Percentiles rank a stretch among this genome's conserved stretches.
Evolutionary conservation across 2,113 vertebrate species (phyloP).

Genomic region (Odontophorus gujanensis): DNA sequence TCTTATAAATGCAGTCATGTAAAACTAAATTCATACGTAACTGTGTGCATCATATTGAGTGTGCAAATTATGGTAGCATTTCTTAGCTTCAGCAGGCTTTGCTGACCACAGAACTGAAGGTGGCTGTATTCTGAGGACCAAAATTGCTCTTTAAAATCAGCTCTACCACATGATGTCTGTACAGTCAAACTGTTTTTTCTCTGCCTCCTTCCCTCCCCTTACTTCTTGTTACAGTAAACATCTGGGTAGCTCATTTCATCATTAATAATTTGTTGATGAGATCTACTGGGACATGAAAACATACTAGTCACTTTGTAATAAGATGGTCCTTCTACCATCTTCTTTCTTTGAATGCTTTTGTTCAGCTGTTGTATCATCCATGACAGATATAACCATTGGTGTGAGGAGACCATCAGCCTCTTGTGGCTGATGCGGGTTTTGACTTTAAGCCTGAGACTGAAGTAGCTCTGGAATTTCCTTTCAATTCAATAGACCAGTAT

Average conservation of each 20-base stretch:
- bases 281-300: neutral
- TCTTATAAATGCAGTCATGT: neutral
- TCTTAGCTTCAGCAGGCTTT: neutral
- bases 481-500: neutral
- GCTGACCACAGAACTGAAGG: neutral
- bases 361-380: neutral
- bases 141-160: neutral
- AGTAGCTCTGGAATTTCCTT: neutral
- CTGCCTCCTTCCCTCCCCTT: neutral
- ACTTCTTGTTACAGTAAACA: neutral
- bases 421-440: neutral
- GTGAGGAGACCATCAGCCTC: neutral
- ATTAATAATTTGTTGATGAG: neutral
- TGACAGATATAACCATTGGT: neutral
- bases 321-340: neutral
- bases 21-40: neutral
- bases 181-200: neutral
- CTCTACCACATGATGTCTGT: neutral
- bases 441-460: neutral
- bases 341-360: neutral
- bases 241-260: neutral
- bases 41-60: neutral
- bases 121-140: neutral
- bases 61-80: neutral
- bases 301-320: neutral